phyloP scores from a whole-genome alignment of 2,113 vertebrate genomes.

The Nerophis lumbriciformis region DNA sequence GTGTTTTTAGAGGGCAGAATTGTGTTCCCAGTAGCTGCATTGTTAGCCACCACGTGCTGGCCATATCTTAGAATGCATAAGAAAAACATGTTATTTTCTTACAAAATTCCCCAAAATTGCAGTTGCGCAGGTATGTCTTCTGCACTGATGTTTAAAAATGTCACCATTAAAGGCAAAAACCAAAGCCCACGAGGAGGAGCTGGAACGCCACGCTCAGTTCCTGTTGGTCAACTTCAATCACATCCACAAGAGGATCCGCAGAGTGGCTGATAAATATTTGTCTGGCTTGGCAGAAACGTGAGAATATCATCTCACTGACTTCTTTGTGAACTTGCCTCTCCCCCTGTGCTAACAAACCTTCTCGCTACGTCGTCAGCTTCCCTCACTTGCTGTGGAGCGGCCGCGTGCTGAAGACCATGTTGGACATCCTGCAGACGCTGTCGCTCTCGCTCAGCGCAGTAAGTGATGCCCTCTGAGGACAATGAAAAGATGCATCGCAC shows the following conservation, averaged over 20 bases:
- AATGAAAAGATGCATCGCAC: neutral
- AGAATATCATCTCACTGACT: slow-evolving; percentile 37
- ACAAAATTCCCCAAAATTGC: too few species aligned
- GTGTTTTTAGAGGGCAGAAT: too few species aligned
- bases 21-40: too few species aligned
- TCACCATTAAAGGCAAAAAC: slow-evolving; percentile 83
- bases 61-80: too few species aligned
- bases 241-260: slow-evolving; percentile 94
- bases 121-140: neutral
- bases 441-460: slow-evolving; percentile 94
- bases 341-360: neutral
- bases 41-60: too few species aligned
- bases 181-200: slow-evolving; percentile 91
- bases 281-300: slow-evolving; percentile 96
- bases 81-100: too few species aligned
- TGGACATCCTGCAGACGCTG: slow-evolving; percentile 96
- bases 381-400: slow-evolving; percentile 97
- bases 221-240: slow-evolving; percentile 97
- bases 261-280: slow-evolving; percentile 95
- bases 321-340: neutral
- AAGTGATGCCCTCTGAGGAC: slow-evolving; percentile 47
- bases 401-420: slow-evolving; percentile 93
- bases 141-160: neutral
- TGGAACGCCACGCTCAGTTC: slow-evolving; percentile 94
- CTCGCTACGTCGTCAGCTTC: slow-evolving; percentile 71